Evolutionary conservation across 2,888 invertebrate species (phyloP).

Genomic region (Aspidapion aeneum): DNA sequence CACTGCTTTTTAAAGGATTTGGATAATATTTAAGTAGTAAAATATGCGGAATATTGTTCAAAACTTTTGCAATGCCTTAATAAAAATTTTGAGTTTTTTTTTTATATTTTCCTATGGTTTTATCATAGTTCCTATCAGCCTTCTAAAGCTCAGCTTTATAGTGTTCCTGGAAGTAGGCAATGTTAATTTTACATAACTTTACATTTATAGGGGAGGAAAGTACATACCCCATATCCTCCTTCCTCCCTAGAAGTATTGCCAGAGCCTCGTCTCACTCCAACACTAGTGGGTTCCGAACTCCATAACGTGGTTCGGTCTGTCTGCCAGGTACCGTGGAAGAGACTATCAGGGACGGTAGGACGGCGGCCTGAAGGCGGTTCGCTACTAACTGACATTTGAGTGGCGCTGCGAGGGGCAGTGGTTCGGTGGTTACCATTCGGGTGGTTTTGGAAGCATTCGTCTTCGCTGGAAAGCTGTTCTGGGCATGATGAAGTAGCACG

Average conservation of each 20-base stretch:
- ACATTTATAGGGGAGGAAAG: too few relatives aligned
- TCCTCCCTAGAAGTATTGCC: not conserved
- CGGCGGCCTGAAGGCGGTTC: constrained; percentile 39
- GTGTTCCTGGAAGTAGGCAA: too few relatives aligned
- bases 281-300: constrained; percentile 44
- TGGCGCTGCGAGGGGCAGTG: constrained; percentile 28
- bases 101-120: too few relatives aligned
- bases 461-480: constrained; percentile 37
- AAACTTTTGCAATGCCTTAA: too few relatives aligned
- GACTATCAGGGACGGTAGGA: constrained; percentile 31
- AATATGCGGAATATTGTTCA: too few relatives aligned
- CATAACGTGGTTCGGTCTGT: constrained; percentile 50
- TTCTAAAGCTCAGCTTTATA: too few relatives aligned
- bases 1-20: too few relatives aligned
- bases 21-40: too few relatives aligned
- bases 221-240: too few relatives aligned
- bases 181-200: too few relatives aligned
- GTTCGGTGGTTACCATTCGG: constrained; percentile 27
- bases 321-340: constrained; percentile 63
- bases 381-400: constrained; percentile 46
- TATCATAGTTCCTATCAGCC: too few relatives aligned
- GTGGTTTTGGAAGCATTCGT: constrained; percentile 40
- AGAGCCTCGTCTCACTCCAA: constrained; percentile 12
- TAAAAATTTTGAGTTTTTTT: too few relatives aligned
- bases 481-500: constrained; percentile 25